phyloP scores from a whole-genome alignment of 2,888 invertebrate species.

The Tetranychus piercei region DNA sequence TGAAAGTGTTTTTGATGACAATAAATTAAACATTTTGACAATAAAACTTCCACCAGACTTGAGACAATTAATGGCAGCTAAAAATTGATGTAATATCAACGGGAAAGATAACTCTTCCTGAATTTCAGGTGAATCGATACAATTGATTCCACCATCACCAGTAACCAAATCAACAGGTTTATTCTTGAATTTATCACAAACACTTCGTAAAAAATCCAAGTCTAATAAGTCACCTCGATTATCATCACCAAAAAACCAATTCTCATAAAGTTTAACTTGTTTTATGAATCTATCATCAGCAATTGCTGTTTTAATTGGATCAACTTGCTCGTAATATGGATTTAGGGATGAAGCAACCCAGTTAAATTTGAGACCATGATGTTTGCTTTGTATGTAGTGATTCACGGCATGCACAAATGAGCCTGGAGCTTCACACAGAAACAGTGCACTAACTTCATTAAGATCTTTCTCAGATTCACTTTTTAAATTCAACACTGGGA shows the following conservation, averaged over 20 bases:
- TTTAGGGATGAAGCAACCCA: conserved; percentile 75
- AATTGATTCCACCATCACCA: conserved; percentile 89
- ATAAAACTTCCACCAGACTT: conserved; percentile 54
- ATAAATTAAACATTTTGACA: conserved; percentile 74
- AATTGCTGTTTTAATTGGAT: conserved; percentile 52
- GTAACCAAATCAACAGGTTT: conserved; percentile 42
- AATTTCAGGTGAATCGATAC: conserved; percentile 59
- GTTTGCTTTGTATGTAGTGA: conserved; percentile 47
- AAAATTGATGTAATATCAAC: conserved; percentile 63
- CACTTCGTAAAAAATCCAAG: conserved; percentile 32
- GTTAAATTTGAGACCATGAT: conserved; percentile 41
- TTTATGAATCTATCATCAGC: conserved; percentile 67
- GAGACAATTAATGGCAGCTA: conserved; percentile 54
- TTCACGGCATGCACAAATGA: conserved; percentile 81
- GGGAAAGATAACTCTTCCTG: conserved; percentile 62
- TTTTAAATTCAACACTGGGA: conserved; percentile 25
- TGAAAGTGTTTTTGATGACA: conserved; percentile 48
- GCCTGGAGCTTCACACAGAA: conserved; percentile 94
- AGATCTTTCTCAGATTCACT: too few relatives aligned
- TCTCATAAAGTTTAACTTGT: conserved; percentile 42
- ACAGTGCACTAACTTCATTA: conserved; percentile 53
- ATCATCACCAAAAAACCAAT: conserved; percentile 82
- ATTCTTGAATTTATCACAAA: conserved; percentile 16
- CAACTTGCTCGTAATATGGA: conserved; percentile 69
- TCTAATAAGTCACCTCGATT: conserved; percentile 65